Base-by-base conservation (phyloP, 2,113 vertebrate species). In the Poeciliopsis prolifica region DNA sequence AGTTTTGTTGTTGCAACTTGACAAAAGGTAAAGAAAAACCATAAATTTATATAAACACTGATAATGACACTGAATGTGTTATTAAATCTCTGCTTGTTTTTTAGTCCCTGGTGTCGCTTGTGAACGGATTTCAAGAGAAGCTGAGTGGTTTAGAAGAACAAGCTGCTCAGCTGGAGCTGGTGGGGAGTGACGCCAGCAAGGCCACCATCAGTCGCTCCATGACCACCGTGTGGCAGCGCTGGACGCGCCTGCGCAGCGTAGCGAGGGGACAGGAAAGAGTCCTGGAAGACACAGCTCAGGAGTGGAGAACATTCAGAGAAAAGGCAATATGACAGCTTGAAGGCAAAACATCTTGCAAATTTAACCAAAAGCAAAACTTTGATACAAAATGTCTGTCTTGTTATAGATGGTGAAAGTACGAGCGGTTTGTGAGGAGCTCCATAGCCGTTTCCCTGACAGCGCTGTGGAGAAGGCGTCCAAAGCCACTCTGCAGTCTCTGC, bases 141-240 rank as follows among this genome's bases (percentile, higher is more conserved):
- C 94, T 97, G 74, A 96, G 95, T 81, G 86, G 93, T 68, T 82
- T 99, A 35, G 98, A 99, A 88, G 95, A 96, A 77, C 95, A 96
- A 65, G 96, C 96, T 11, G 95, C 88, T 0, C 91, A 95, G 61
- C 87, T 99, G 78, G 97, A 98, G 90, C 94, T 94, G 91, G 86
- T 94, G 6, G 96, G 96, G 17, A 98, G 95, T 42, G 96, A 97
- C 0, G 92, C 96, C 15, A 98, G 96, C 91, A 99, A 96, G 82
- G 97, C 97, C 33, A 94, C 96, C 63, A 95, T 99, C 80, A 96
- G 95, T 78, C 96, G 96, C 74, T 98, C 96, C 4, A 98, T 96
- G 95, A 97, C 96, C 61, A 97, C 96, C 0, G 98, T 97, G 65
- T 97, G 97, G 97, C 98, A 99, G 87, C 96, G 98, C 40, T 98